Evolutionary conservation across 2,113 vertebrate species (phyloP).

Genomic region (Heteronetta atricapilla): DNA sequence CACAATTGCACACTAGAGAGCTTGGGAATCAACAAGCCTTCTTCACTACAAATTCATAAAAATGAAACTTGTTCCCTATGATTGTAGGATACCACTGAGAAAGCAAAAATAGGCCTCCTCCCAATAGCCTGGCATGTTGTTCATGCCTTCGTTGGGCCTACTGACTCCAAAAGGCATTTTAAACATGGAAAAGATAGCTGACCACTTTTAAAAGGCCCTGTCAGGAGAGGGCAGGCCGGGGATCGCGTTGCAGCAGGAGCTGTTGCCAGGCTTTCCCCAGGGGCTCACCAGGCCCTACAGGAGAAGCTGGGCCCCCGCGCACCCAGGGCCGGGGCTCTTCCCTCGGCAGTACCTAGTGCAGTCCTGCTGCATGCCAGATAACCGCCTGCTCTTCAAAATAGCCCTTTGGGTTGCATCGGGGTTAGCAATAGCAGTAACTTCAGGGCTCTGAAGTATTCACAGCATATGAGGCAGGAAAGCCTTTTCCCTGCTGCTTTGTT

Average conservation of each 20-base stretch:
- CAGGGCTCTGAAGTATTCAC: accelerated
- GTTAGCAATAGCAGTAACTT: neutral
- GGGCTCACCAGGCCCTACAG: neutral
- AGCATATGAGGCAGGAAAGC: accelerated
- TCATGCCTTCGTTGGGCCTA: neutral
- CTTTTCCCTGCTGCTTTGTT: neutral
- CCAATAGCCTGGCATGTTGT: neutral
- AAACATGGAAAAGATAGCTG: neutral
- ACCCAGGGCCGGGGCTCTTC: neutral
- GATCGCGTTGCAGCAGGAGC: neutral
- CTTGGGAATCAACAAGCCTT: neutral
- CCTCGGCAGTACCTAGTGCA: neutral
- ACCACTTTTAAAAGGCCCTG: neutral
- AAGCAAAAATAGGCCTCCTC: neutral
- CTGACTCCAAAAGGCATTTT: neutral
- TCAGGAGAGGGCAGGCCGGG: neutral
- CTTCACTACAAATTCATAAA: neutral
- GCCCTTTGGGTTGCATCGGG: accelerated
- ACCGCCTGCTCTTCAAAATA: neutral
- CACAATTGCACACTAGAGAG: neutral
- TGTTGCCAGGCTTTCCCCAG: neutral
- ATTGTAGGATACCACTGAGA: neutral
- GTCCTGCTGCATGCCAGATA: neutral
- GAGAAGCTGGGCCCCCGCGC: neutral
- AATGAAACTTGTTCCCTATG: neutral